Evolutionary conservation across 2,113 vertebrate species (phyloP), one percentile per base, ranked within the genome.

Genomic region (Gambusia affinis): DNA sequence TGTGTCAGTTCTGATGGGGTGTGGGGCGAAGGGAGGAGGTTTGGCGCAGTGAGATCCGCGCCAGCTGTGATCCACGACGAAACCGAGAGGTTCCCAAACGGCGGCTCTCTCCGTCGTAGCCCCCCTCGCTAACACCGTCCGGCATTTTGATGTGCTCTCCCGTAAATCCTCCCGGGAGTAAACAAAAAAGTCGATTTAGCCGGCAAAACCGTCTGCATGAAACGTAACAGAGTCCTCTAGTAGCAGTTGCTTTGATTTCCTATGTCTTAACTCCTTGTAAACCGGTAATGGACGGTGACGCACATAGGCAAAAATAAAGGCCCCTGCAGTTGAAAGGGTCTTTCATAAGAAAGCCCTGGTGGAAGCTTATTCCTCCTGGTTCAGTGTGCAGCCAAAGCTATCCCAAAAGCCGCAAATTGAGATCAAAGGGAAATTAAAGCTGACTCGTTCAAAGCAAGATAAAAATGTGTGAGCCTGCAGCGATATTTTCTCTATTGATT

Each of bases 351-450:
- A 91, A 92, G 83, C 85, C 87, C 87, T 73, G 76, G 78, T 88
- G 86, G 88, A 92, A 87, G 90, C 89, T 80, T 91, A 88, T 90
- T 91, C 85, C 88, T 87, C 81, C 76, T 79, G 83, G 82, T 93
- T 93, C 87, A 89, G 79, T 85, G 93, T 85, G 88, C 84, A 92
- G 91, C 88, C 85, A 85, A 57, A 91, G 85, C 89, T 80, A 88
- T 92, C 91, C 89, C 87, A 90, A 93, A 92, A 90, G 92, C 92
- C 89, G 93, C 91, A 94, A 95, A 95, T 94, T 94, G 94, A 94
- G 94, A 95, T 94, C 92, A 95, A 95, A 95, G 94, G 79, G 44
- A 94, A 95, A 95, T 95, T 94, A 94, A 93, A 95, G 93, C 94
- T 93, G 94, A 94, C 93, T 92, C 90, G 89, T 94, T 95, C 93